Evolutionary conservation across 2,888 invertebrate species (phyloP).

Genomic region (Mesochorus sp.): DNA sequence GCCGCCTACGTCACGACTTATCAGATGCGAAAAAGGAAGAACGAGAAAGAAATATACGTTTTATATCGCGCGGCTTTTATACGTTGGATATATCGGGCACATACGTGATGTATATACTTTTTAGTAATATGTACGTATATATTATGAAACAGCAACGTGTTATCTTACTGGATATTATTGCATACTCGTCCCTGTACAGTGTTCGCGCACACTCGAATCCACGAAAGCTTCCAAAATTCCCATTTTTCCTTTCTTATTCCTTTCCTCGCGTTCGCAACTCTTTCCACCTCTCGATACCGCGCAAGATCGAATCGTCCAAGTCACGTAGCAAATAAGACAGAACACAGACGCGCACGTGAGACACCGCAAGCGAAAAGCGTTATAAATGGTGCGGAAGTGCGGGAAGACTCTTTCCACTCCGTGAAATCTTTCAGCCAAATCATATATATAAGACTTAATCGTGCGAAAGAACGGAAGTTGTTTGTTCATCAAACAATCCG

Average conservation of each 20-base stretch:
- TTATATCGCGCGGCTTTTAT: background rate
- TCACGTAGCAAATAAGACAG: constrained; percentile 51
- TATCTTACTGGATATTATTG: constrained; percentile 27
- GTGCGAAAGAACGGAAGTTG: constrained; percentile 23
- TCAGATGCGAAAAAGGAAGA: constrained; percentile 11
- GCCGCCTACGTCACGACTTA: constrained; percentile 25
- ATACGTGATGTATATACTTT: too few species aligned
- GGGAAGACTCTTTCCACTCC: background rate
- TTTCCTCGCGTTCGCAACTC: constrained; percentile 17
- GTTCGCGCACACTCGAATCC: constrained; percentile 10
- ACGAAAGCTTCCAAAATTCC: constrained; percentile 39
- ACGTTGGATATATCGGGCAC: too few species aligned
- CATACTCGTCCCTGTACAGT: background rate
- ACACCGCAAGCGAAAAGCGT: constrained; percentile 42
- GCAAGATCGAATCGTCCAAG: constrained; percentile 32
- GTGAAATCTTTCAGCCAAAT: background rate
- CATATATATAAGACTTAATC: constrained; percentile 4
- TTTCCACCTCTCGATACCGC: constrained; percentile 7
- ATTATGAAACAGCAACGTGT: background rate
- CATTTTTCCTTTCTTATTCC: background rate
- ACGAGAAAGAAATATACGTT: constrained; percentile 22
- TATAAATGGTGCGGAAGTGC: constrained; percentile 22
- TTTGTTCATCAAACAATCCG: constrained; percentile 5
- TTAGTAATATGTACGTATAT: background rate
- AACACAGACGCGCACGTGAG: constrained; percentile 23